Base-by-base conservation (phyloP, 2,113 vertebrate species). In the Opisthocomus hoazin region DNA sequence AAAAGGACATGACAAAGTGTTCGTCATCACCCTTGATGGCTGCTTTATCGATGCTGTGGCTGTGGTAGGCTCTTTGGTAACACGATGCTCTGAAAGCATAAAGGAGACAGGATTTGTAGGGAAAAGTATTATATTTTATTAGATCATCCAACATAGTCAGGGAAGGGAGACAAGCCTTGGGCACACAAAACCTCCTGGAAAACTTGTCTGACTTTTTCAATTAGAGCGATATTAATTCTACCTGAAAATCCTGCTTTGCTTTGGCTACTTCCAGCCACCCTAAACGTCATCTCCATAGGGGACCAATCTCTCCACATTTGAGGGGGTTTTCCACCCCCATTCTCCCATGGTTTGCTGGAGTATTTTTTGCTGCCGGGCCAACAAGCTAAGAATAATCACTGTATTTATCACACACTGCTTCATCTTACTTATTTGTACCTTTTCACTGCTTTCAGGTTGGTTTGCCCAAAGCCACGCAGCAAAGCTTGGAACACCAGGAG, bases 81-180 rank as follows among this genome's bases (percentile, higher is more conserved):
- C 1, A 34, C 4, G 7, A 94, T 73, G 91, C 89, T 93, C 80
- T 96, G 53, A 89, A 96, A 96, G 73, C 65, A 96, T 89, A 96
- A 97, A 94, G 77, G 73, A 89, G 80, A 95, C 51, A 64, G 84
- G 69, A 95, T 84, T 97, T 94, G 76, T 78, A 94, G 80, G 86
- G 80, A 86, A 96, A 93, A 84, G 77, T 84, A 94, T 5, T 94
- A 89, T 96, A 65, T 96, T 96, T 96, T 91, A 91, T 96, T 93
- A 94, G 87, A 96, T 97, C 84, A 94, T 53, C 70, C 6, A 32
- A 69, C 41, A 94, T 11, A 94, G 88, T 68, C 57, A 93, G 74
- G 73, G 84, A 94, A 84, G 65, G 65, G 46, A 96, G 89, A 84
- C 89, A 73, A 96, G 89, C 87, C 89, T 82, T 85, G 76, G 89